These are phyloP conservation scores for Protophormia terraenovae DNA, from an alignment of 2,888 invertebrate genomes.

Conservation along the genomic window DNA sequence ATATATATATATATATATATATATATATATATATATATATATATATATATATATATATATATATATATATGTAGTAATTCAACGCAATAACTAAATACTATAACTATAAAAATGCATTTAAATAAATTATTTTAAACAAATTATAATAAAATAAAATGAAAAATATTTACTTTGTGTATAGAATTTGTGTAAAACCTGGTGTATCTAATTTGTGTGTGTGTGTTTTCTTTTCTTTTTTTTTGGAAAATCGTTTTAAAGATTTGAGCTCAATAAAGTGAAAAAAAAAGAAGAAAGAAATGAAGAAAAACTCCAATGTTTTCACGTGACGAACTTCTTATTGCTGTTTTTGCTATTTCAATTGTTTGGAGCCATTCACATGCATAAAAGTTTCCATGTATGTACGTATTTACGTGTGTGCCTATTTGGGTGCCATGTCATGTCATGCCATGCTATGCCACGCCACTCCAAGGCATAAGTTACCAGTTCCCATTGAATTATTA, in stretches of 20 bases:
- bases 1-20: background rate
- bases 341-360: slow-evolving; percentile 23
- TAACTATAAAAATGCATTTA: background rate
- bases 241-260: slow-evolving; percentile 35
- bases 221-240: background rate
- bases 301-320: slow-evolving; percentile 52
- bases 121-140: background rate
- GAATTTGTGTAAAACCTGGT: background rate
- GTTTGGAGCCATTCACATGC: slow-evolving; percentile 49
- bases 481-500: slow-evolving; percentile 21
- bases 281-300: background rate
- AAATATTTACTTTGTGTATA: no score
- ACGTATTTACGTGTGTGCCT: background rate
- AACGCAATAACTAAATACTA: no score
- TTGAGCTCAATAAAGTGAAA: slow-evolving; percentile 28
- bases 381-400: background rate
- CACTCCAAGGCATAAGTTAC: slow-evolving; percentile 35
- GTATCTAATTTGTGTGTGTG: background rate
- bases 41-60: slow-evolving; percentile 4
- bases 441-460: slow-evolving; percentile 51
- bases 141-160: no score
- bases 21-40: background rate
- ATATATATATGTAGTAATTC: background rate
- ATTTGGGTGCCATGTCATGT: slow-evolving; percentile 40
- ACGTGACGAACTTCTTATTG: slow-evolving; percentile 60